These are phyloP conservation scores for Athalia rosae DNA, from an alignment of 2,888 invertebrate species.

Conservation along the genomic window DNA sequence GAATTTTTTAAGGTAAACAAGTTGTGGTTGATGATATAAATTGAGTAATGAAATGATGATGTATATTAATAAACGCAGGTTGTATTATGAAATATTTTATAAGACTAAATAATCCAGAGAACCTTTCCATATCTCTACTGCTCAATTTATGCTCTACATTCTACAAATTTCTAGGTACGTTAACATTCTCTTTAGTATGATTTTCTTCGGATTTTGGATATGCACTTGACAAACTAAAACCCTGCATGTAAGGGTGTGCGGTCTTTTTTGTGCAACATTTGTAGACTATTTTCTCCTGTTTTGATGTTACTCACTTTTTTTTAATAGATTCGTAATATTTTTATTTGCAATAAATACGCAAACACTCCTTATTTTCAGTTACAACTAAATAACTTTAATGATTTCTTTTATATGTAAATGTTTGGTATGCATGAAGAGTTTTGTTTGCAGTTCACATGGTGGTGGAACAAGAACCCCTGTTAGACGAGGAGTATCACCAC, in stretches of 20 bases:
- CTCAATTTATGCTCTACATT: slow-evolving; percentile 29
- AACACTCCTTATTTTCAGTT: neutral
- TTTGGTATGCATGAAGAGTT: slow-evolving; percentile 70
- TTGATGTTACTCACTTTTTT: neutral
- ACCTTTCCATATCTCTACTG: slow-evolving; percentile 29
- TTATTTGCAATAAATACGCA: no score
- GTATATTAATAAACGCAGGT: slow-evolving; percentile 44
- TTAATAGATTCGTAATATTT: neutral
- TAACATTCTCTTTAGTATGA: slow-evolving; percentile 40
- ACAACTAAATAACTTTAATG: neutral
- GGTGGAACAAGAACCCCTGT: slow-evolving; percentile 68
- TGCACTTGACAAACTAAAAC: slow-evolving; percentile 13
- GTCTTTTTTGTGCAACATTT: neutral
- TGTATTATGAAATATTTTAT: slow-evolving; percentile 36
- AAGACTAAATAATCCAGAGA: slow-evolving; percentile 35
- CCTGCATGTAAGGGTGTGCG: slow-evolving; percentile 13
- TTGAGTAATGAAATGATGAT: slow-evolving; percentile 14
- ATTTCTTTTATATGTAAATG: slow-evolving; percentile 28
- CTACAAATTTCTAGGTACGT: slow-evolving; percentile 44
- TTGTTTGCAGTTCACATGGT: slow-evolving; percentile 70
- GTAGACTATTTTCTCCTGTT: neutral
- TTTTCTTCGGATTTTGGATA: neutral
- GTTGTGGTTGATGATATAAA: slow-evolving; percentile 28
- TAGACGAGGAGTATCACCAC: slow-evolving; percentile 65
- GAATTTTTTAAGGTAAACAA: slow-evolving; percentile 30